phyloP scores from a whole-genome alignment of 2,797 vertebrate species.

The Zalophus californianus region DNA sequence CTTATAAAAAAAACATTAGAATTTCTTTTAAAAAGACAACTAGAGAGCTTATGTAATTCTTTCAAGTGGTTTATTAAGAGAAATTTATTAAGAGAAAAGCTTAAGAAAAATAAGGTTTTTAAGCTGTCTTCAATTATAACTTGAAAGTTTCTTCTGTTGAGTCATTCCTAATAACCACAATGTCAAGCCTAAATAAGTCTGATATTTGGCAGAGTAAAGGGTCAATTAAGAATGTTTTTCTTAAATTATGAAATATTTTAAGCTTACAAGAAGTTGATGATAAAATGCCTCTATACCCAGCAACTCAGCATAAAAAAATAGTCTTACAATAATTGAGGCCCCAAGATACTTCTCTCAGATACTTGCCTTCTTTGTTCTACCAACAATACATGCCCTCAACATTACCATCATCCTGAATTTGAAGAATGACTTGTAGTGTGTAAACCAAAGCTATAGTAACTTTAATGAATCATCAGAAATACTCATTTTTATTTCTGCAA shows the following conservation, averaged over 20 bases:
- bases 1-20: neutral
- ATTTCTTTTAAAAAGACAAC: neutral
- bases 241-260: neutral
- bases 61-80: neutral
- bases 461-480: neutral
- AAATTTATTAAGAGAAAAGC: neutral
- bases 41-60: neutral
- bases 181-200: neutral
- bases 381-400: accelerated
- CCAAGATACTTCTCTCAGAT: neutral
- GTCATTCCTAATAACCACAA: neutral
- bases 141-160: neutral
- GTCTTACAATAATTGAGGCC: neutral
- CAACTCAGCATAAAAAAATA: neutral
- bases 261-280: neutral
- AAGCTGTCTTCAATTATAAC: neutral
- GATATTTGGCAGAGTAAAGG: neutral
- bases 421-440: neutral
- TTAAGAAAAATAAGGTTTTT: neutral
- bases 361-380: accelerated
- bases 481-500: neutral
- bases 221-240: neutral
- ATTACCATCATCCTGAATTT: neutral
- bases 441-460: neutral
- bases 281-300: neutral